Conservation (phyloP, 2,113 vertebrate genomes). For the Macquaria ambigua region DNA sequence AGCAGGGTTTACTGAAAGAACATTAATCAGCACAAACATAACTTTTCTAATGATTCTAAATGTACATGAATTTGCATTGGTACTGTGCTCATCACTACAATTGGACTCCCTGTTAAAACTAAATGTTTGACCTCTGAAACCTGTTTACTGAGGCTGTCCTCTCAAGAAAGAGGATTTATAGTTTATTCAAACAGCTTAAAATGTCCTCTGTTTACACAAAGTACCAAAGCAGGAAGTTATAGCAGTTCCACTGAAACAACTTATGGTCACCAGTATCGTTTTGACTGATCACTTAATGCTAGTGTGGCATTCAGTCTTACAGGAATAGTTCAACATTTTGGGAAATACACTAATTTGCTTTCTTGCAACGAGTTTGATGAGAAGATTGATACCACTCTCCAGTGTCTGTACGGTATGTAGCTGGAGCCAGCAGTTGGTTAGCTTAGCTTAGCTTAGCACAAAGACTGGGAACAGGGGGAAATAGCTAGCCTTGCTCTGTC, state of each 20-base stretch:
- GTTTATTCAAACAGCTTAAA: background rate
- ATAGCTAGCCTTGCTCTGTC: background rate
- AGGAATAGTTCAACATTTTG: background rate
- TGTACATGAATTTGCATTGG: background rate
- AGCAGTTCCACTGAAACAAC: background rate
- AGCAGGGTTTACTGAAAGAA: background rate
- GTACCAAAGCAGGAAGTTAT: background rate
- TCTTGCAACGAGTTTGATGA: background rate
- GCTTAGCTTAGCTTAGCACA: too few species aligned
- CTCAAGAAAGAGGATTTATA: background rate
- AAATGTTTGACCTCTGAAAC: background rate
- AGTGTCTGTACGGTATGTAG: background rate
- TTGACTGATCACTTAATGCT: background rate
- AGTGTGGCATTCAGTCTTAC: background rate
- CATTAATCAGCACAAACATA: background rate
- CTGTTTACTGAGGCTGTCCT: background rate
- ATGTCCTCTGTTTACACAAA: background rate
- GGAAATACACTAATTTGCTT: background rate
- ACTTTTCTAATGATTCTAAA: background rate
- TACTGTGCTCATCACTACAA: background rate
- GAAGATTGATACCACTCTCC: background rate
- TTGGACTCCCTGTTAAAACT: background rate
- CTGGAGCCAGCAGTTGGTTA: background rate
- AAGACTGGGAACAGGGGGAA: background rate
- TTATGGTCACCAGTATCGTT: background rate